phyloP scores from a whole-genome alignment of 2,797 vertebrate species.

The Loris lydekkerianus region DNA sequence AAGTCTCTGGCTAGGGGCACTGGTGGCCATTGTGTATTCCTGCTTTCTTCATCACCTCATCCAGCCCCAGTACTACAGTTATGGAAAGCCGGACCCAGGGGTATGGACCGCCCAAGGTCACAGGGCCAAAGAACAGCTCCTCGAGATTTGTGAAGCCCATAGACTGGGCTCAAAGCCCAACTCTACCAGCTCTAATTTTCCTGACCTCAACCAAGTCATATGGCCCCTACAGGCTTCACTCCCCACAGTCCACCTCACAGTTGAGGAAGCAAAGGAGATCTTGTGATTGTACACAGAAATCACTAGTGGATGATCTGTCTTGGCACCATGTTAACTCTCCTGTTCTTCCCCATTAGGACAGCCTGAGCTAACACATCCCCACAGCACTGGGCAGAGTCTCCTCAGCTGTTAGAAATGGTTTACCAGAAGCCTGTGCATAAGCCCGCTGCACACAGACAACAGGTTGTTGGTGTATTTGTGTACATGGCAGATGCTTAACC shows the following conservation, averaged over 20 bases:
- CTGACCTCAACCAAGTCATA: background rate
- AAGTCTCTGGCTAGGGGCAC: background rate
- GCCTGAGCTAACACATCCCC: background rate
- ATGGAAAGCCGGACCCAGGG: too few relatives aligned
- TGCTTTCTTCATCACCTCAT: background rate
- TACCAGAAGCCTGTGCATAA: background rate
- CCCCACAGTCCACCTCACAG: background rate
- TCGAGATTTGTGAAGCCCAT: background rate
- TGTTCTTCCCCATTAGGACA: too few relatives aligned
- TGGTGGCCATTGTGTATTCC: background rate
- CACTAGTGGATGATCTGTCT: background rate
- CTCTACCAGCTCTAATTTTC: background rate
- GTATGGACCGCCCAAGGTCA: too few relatives aligned
- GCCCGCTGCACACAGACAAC: background rate
- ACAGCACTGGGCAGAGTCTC: too few relatives aligned
- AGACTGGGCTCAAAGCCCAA: background rate
- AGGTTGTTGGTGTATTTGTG: background rate
- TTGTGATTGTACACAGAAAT: too few relatives aligned
- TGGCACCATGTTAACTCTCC: too few relatives aligned
- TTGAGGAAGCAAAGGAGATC: background rate
- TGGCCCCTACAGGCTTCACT: background rate
- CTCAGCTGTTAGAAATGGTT: background rate
- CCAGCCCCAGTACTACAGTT: fast-evolving
- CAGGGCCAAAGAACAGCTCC: background rate
- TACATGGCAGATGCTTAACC: background rate